A percentile compares a stretch with the other conserved stretches of the same genome.
These are phyloP conservation scores for Hirundo rustica DNA, from an alignment of 2,797 vertebrate species.

Conservation along the genomic window DNA sequence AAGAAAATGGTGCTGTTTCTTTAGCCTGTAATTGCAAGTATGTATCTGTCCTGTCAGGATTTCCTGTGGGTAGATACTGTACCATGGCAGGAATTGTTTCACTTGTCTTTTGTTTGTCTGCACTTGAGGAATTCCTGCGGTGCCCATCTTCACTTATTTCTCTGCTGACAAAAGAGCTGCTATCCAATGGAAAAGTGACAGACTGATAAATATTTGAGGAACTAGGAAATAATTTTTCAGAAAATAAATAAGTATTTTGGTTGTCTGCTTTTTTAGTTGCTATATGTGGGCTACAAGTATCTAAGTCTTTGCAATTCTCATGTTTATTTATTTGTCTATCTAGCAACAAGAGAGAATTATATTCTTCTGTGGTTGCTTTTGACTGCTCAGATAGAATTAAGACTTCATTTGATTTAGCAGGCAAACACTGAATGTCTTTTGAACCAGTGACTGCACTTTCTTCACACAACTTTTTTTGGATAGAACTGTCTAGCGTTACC, in stretches of 20 bases:
- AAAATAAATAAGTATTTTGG: background rate
- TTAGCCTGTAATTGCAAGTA: background rate
- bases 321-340: background rate
- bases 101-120: background rate
- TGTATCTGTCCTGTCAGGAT: background rate
- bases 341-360: background rate
- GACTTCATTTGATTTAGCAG: background rate
- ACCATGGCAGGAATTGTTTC: background rate
- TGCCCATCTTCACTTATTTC: background rate
- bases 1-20: background rate
- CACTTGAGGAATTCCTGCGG: background rate
- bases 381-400: background rate
- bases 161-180: background rate
- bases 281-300: background rate
- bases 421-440: background rate
- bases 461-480: background rate
- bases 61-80: background rate
- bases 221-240: background rate
- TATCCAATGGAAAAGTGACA: background rate
- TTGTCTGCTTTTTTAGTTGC: background rate
- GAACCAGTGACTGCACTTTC: background rate
- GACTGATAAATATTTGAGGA: background rate
- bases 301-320: background rate
- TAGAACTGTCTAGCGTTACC: constrained; percentile 1
- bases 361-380: background rate